Percentiles rank a stretch among this genome's conserved stretches.
phyloP scores from a whole-genome alignment of 2,797 vertebrate genomes.

The Acropternis orthonyx region DNA sequence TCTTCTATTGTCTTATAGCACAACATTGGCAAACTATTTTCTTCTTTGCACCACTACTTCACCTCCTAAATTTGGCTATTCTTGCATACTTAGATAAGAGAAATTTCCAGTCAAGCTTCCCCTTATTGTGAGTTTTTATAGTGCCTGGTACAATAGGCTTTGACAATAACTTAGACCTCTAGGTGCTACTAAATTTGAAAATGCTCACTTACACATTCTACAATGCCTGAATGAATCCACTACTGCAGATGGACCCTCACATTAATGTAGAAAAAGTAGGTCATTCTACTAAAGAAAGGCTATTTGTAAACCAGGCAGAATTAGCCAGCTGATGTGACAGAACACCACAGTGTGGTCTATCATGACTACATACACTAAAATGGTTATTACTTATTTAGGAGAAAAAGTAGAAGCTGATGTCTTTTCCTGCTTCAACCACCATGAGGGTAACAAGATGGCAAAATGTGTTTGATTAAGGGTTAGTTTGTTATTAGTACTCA shows the following conservation, averaged over 20 bases:
- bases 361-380: background rate
- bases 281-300: background rate
- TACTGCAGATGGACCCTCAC: background rate
- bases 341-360: background rate
- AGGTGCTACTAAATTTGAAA: background rate
- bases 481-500: background rate
- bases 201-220: background rate
- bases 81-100: background rate
- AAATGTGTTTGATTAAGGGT: background rate
- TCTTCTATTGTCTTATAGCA: background rate
- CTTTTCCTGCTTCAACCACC: background rate
- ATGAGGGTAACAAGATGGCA: background rate
- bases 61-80: background rate
- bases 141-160: background rate
- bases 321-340: background rate
- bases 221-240: background rate
- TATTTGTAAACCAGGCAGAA: background rate
- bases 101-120: background rate
- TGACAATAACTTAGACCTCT: background rate
- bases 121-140: background rate
- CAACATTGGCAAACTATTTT: background rate
- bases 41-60: background rate
- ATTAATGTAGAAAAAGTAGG: background rate
- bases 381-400: background rate
- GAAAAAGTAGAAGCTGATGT: background rate